Percentiles rank a stretch among this genome's conserved stretches.
phyloP scores from a whole-genome alignment of 53 echinoderm and acorn worm genomes.

The Holothuria leucospilota region DNA sequence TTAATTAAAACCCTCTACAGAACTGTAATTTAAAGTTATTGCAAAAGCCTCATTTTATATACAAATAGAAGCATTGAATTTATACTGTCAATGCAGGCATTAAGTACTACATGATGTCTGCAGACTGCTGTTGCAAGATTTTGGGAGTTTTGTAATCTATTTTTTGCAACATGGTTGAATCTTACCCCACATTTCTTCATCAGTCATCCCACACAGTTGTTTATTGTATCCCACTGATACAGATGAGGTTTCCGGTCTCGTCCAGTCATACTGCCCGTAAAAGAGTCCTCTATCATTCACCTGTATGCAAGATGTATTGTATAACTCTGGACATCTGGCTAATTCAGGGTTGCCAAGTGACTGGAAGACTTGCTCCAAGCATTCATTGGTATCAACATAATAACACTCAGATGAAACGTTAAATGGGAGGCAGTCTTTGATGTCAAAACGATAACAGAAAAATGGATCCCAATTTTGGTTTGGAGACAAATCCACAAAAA shows the following conservation, averaged over 20 bases:
- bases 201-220: slow-evolving; percentile 73
- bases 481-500: slow-evolving; percentile 76
- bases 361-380: slow-evolving; percentile 44
- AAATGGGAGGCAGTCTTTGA: slow-evolving; percentile 66
- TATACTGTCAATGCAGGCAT: too few relatives aligned
- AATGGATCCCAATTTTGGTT: slow-evolving; percentile 80
- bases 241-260: slow-evolving; percentile 55
- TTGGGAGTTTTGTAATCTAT: background rate
- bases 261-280: slow-evolving; percentile 78
- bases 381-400: slow-evolving; percentile 63
- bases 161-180: background rate
- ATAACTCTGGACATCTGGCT: slow-evolving; percentile 55
- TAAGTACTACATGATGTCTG: too few relatives aligned
- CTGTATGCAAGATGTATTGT: slow-evolving; percentile 68
- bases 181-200: slow-evolving; percentile 74
- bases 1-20: too few relatives aligned
- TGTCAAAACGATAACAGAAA: slow-evolving; percentile 61
- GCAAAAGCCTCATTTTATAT: too few relatives aligned
- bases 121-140: too few relatives aligned
- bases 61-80: too few relatives aligned
- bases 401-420: slow-evolving; percentile 74
- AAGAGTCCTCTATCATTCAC: slow-evolving; percentile 72
- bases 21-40: too few relatives aligned
- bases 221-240: slow-evolving; percentile 38
- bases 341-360: slow-evolving; percentile 42